Evolutionary conservation across 2,113 vertebrate genomes (phyloP), one percentile per base, ranked within the genome.

Genomic region (Lepus timidus): DNA sequence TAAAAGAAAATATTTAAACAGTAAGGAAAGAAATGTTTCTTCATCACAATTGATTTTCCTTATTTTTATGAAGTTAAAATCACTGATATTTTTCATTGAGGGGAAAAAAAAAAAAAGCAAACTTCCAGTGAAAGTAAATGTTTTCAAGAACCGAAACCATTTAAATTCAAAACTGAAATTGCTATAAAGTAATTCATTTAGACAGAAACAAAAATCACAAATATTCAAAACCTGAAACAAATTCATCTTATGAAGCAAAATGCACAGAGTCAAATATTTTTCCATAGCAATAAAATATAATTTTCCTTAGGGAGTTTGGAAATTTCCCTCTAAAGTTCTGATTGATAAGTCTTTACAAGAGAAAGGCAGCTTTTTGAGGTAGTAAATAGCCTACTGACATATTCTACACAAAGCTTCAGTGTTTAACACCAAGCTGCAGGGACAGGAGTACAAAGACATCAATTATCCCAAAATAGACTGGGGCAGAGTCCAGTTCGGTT

Each of bases 381-480:
- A 94, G 91, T 94, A 95, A 97, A 87, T 96, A 12, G 70, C 91
- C 88, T 91, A 64, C 94, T 97, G 97, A 95, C 96, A 95, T 89
- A 92, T 22, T 92, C 95, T 73, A 88, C 94, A 97, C 97, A 97
- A 97, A 97, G 97, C 95, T 75, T 85, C 95, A 97, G 96, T 97
- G 97, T 97, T 97, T 96, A 90, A 86, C 85, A 80, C 90, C 95
- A 94, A 93, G 92, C 95, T 97, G 90, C 95, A 73, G 88, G 90
- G 58, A 83, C 73, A 80, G 0, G 71, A 96, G 88, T 61, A 97
- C 97, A 97, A 97, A 97, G 97, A 90, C 97, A 96, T 95, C 96
- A 97, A 97, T 97, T 97, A 97, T 97, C 92, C 95, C 94, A 93
- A 95, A 97, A 96, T 96, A 96, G 96, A 96, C 65, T 74, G 92